Evolutionary conservation across 2,888 invertebrate genomes (phyloP).

Genomic region (Toxonevra muliebris): DNA sequence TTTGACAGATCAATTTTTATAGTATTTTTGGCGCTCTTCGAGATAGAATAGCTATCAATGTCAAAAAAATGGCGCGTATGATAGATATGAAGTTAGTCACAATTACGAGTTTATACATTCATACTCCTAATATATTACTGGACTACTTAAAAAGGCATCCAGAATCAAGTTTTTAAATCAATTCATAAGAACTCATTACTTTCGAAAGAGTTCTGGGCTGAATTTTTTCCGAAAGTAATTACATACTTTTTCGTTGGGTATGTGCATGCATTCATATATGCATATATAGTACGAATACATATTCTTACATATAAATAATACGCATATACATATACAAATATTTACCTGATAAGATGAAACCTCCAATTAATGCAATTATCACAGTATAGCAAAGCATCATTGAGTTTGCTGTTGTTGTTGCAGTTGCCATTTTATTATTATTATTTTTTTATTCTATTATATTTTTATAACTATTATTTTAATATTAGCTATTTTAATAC

Average conservation of each 20-base stretch:
- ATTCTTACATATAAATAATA: background rate
- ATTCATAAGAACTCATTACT: no score
- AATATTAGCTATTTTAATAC: background rate
- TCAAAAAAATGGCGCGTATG: no score
- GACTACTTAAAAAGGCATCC: no score
- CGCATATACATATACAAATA: constrained; percentile 20
- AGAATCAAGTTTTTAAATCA: no score
- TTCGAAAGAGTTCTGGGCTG: no score
- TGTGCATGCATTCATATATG: background rate
- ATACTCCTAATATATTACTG: no score
- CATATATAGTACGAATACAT: background rate
- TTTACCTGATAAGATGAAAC: constrained; percentile 59
- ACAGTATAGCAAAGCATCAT: constrained; percentile 46
- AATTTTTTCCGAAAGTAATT: no score
- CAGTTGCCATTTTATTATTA: constrained; percentile 31
- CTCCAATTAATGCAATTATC: constrained; percentile 51
- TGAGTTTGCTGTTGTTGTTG: constrained; percentile 32
- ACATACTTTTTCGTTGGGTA: background rate
- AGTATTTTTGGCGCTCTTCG: no score
- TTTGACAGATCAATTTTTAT: no score
- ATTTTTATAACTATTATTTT: constrained; percentile 4
- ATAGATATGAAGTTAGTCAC: no score
- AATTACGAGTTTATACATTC: no score
- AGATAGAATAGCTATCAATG: no score
- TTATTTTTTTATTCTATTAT: background rate